phyloP scores from a whole-genome alignment of 1,140 invertebrate genomes.

The Drosophila novamexicana region DNA sequence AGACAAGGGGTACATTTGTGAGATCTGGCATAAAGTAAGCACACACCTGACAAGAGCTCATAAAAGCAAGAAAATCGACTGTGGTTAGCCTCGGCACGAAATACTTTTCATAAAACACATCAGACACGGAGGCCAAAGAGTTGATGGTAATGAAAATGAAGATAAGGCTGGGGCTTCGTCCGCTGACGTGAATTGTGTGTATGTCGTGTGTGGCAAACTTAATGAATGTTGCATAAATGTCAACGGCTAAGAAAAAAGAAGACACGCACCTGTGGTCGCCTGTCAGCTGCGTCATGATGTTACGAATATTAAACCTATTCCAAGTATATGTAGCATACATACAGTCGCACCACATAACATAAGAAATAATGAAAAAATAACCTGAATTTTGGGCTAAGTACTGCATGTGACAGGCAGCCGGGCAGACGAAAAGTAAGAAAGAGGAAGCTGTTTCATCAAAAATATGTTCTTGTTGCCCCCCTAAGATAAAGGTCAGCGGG shows the following conservation, averaged over 20 bases:
- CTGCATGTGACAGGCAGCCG: slow-evolving; percentile 47
- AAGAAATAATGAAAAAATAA: slow-evolving; percentile 38
- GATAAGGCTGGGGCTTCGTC: background rate
- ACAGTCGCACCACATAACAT: slow-evolving; percentile 20
- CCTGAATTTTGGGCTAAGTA: slow-evolving; percentile 57
- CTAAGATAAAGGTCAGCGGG: slow-evolving; percentile 17
- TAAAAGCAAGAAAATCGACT: slow-evolving; percentile 1
- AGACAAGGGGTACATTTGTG: background rate
- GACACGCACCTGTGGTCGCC: slow-evolving; percentile 46
- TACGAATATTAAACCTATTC: slow-evolving; percentile 53
- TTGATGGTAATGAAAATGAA: slow-evolving; percentile 14
- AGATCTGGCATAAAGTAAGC: background rate
- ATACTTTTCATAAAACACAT: slow-evolving; percentile 9
- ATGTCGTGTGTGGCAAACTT: slow-evolving; percentile 48
- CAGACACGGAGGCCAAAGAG: background rate
- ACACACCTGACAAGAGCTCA: slow-evolving; percentile 1
- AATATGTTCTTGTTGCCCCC: slow-evolving; percentile 18
- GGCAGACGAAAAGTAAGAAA: background rate
- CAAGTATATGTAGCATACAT: slow-evolving; percentile 8
- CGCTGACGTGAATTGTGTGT: background rate
- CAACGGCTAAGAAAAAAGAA: slow-evolving; percentile 41
- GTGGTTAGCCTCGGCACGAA: slow-evolving; percentile 13
- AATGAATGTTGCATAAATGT: slow-evolving; percentile 73
- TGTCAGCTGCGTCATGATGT: slow-evolving; percentile 13
- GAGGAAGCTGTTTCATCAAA: slow-evolving; percentile 6